These are phyloP conservation scores for Automeris io DNA, from an alignment of 2,888 invertebrate species.

Conservation along the genomic window DNA sequence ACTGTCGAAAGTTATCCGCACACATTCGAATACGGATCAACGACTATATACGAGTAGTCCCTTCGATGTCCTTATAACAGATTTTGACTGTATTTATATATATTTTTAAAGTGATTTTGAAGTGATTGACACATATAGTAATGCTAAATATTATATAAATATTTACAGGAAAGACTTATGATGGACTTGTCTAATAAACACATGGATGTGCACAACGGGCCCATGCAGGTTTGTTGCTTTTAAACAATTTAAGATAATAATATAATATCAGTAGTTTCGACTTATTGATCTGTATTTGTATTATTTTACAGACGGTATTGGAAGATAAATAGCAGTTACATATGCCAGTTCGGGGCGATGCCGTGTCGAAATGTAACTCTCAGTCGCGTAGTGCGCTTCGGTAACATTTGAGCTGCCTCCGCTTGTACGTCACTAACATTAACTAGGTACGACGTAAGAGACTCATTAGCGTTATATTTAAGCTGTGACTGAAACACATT, in stretches of 20 bases:
- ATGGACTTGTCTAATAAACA: conserved; percentile 59
- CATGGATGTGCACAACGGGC: conserved; percentile 58
- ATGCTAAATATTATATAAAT: no score
- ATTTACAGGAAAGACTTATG: conserved; percentile 67
- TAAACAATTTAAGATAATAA: neutral
- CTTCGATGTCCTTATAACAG: no score
- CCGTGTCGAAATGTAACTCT: conserved; percentile 45
- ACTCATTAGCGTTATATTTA: conserved; percentile 14
- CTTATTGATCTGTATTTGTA: neutral
- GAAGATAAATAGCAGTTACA: conserved; percentile 74
- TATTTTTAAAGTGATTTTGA: conserved; percentile 1
- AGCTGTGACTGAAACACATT: conserved; percentile 1
- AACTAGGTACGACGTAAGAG: neutral
- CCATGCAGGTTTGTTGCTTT: conserved; percentile 48
- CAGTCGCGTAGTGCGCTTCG: conserved; percentile 27
- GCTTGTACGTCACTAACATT: conserved; percentile 9
- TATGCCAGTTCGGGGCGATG: conserved; percentile 33
- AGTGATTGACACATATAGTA: no score
- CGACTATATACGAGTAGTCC: no score
- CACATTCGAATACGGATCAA: no score
- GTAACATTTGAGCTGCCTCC: conserved; percentile 24
- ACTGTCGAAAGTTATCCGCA: no score
- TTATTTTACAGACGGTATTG: conserved; percentile 61
- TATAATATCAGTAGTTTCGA: neutral
- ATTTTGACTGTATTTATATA: conserved; percentile 5